Base-by-base conservation (phyloP, 2,797 vertebrate genomes). In the Acridotheres tristis region DNA sequence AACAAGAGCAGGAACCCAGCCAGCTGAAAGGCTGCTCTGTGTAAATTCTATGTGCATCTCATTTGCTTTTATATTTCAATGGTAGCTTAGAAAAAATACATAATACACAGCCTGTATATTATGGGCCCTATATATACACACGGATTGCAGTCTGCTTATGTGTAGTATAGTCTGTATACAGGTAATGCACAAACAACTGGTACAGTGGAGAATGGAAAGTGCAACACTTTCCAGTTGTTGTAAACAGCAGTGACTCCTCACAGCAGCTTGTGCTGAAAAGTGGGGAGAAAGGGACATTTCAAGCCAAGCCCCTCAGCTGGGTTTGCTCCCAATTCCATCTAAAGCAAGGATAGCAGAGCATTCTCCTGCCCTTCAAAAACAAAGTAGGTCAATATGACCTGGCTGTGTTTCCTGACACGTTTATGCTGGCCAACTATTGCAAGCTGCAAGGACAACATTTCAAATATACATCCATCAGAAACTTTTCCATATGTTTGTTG, bases 301-400 rank as follows among this genome's bases (percentile, higher is more conserved):
- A 42, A 79, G 68, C 11, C 43, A 67, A 54, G 27, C 22, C 22
- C 30, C 65, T 62, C 38, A 13, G 23, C n/a, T 88, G 59, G 9
- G 34, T 20, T 95, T 78, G 54, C n/a, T 92, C 54, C 42, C 55
- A 84, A 94, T 54, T 15, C 19, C 43, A 66, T 55, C 50, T 54
- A 47, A 90, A 92, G 57, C 21, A 87, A 85, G 51, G 73, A 82
- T 4, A 93, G 47, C 53, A 76, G 69, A 91, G 21, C 26, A 63
- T 71, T 77, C 68, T 50, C 34, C 40, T 9, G 2, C 58, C 40
- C 32, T 87, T 59, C 43, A 57, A 57, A 82, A 65, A 45, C 7
- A 5, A 78, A 85, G 48, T 34, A 93, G 87, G 81, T 93, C 91
- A 85, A 14, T 27, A 32, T 71, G 88, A 93, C 82, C 96, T 79